Conservation (phyloP, 2,113 vertebrate genomes). For the Promerops cafer region DNA sequence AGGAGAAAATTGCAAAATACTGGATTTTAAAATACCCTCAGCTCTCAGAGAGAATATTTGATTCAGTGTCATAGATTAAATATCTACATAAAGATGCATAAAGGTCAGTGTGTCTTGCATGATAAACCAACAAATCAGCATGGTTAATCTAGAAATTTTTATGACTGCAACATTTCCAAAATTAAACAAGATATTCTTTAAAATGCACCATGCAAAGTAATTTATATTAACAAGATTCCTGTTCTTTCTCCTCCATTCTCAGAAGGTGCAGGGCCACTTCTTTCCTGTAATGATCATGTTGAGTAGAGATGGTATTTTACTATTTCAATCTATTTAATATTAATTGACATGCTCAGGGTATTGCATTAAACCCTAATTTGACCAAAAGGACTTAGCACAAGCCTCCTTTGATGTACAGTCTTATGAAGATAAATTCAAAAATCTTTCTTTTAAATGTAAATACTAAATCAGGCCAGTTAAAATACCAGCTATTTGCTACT, state of each 20-base stretch:
- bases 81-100: neutral
- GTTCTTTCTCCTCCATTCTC: neutral
- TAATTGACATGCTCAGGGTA: slow-evolving; percentile 17
- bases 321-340: slow-evolving; percentile 5
- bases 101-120: neutral
- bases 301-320: neutral
- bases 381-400: slow-evolving; percentile 44
- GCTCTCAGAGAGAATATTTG: neutral
- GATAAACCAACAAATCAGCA: neutral
- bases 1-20: neutral
- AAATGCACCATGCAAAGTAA: neutral
- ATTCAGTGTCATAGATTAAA: neutral
- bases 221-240: neutral
- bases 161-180: neutral
- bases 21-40: neutral
- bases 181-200: neutral
- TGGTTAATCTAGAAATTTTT: neutral
- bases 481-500: neutral
- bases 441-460: slow-evolving; percentile 42
- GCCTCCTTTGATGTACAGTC: slow-evolving; percentile 38
- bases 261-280: neutral
- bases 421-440: slow-evolving; percentile 21
- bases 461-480: neutral
- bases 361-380: slow-evolving; percentile 37
- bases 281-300: neutral